These are phyloP conservation scores for Papilio gigon DNA, from an alignment of 2,888 invertebrate genomes.

Conservation along the genomic window DNA sequence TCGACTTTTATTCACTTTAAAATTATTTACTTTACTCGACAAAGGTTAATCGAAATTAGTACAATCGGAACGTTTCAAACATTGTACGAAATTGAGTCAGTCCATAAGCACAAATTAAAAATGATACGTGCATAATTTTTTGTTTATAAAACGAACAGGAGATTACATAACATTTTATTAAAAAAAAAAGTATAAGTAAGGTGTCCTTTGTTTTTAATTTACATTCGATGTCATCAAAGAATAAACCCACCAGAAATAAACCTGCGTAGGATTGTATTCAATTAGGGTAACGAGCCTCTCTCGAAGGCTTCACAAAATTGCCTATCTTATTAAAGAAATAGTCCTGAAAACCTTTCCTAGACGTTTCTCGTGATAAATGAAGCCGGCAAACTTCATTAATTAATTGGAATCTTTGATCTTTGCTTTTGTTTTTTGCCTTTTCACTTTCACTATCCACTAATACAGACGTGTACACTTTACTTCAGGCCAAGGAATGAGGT, in stretches of 20 bases:
- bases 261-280: conserved; percentile 8
- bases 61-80: background rate
- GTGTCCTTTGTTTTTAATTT: no score
- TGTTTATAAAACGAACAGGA: no score
- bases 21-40: conserved; percentile 24
- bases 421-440: conserved; percentile 15
- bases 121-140: no score
- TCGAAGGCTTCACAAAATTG: conserved; percentile 31
- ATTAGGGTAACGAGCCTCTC: conserved; percentile 22
- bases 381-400: conserved; percentile 25
- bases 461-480: background rate
- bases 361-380: conserved; percentile 30
- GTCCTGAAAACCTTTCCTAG: conserved; percentile 30
- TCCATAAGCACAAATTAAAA: no score
- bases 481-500: background rate
- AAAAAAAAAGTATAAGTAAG: no score
- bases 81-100: background rate
- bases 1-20: conserved; percentile 7
- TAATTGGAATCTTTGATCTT: conserved; percentile 20
- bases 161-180: no score
- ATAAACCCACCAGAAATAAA: background rate
- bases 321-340: conserved; percentile 30
- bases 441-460: background rate
- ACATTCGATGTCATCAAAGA: background rate
- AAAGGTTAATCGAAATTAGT: conserved; percentile 10